Percentiles rank a stretch among this genome's conserved stretches.
Evolutionary conservation across 1,140 invertebrate genomes (phyloP).

Genomic region (honey bee (Apis mellifera)): Amel_HAv3.1 CM009944.2:10511001-10511500

Average conservation of each 20-base stretch:
- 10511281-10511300: constrained; percentile 3
- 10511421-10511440: neutral
- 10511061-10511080: neutral
- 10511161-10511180: too few relatives aligned
- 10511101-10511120: too few relatives aligned
- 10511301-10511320: constrained; percentile 12
- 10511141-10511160: too few relatives aligned
- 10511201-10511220: neutral
- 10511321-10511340: neutral
- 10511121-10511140: too few relatives aligned
- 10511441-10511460: neutral
- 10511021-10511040: constrained; percentile 61
- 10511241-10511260: neutral
- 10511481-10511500: too few relatives aligned
- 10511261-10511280: neutral
- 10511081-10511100: constrained; percentile 27
- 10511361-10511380: neutral
- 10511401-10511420: neutral
- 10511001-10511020: constrained; percentile 64
- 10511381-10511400: constrained; percentile 2
- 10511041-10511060: constrained; percentile 68
- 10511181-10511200: neutral
- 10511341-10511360: neutral
- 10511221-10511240: neutral
- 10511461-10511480: neutral